phyloP scores from a whole-genome alignment of 2,888 invertebrate genomes.

The Globia sparganii region DNA sequence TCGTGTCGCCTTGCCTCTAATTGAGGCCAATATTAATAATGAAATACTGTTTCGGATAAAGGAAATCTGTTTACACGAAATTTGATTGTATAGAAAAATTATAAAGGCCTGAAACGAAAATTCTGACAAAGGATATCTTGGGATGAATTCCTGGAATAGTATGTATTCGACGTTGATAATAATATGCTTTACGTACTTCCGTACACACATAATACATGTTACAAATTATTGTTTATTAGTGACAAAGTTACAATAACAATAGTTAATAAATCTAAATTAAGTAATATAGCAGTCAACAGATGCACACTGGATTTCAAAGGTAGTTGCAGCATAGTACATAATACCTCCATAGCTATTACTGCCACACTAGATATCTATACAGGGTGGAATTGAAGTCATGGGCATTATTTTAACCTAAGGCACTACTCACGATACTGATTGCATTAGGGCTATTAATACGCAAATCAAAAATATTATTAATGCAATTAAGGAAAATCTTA shows the following conservation, averaged over 20 bases:
- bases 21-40: constrained; percentile 78
- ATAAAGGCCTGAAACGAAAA: not conserved
- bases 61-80: constrained; percentile 7
- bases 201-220: not conserved
- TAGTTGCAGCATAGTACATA: constrained; percentile 7
- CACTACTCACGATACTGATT: too few species aligned
- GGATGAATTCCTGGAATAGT: constrained; percentile 10
- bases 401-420: too few species aligned
- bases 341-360: not conserved
- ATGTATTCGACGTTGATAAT: not conserved
- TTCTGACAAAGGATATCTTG: not conserved
- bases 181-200: not conserved
- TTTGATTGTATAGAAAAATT: constrained; percentile 13
- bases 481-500: too few species aligned
- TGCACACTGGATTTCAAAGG: constrained; percentile 21
- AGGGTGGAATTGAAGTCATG: too few species aligned
- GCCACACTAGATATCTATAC: not conserved
- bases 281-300: constrained; percentile 12
- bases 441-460: too few species aligned
- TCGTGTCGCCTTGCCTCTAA: constrained; percentile 73
- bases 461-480: too few species aligned
- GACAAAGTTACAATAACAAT: constrained; percentile 20
- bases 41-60: constrained; percentile 64
- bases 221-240: not conserved
- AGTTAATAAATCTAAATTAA: constrained; percentile 38